Evolutionary conservation across 1,140 invertebrate species (phyloP).

Genomic region (Trachymyrmex cornetzi): DNA sequence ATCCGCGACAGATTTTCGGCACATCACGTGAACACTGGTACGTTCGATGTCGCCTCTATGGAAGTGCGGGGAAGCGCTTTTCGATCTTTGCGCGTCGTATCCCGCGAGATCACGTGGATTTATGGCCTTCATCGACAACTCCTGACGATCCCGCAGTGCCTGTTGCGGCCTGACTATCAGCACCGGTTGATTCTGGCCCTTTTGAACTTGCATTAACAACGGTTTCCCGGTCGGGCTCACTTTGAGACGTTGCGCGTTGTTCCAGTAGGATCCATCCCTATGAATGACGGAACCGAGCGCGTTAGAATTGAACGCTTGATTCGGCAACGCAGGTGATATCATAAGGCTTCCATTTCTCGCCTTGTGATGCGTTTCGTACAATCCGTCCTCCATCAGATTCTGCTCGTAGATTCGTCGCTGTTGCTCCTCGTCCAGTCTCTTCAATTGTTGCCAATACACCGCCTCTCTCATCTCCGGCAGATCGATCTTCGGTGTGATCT

Average conservation of each 20-base stretch:
- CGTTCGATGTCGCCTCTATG: conserved; percentile 46
- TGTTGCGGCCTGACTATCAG: conserved; percentile 82
- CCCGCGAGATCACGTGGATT: conserved; percentile 19
- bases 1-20: not conserved
- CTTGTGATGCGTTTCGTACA: not conserved
- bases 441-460: conserved; percentile 84
- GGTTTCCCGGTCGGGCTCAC: conserved; percentile 76
- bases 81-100: conserved; percentile 67
- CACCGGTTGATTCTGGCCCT: conserved; percentile 82
- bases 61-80: conserved; percentile 79
- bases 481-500: conserved; percentile 69
- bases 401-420: conserved; percentile 82
- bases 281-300: conserved; percentile 24
- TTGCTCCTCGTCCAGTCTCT: conserved; percentile 83
- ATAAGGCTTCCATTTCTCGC: not conserved
- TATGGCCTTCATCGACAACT: conserved; percentile 47
- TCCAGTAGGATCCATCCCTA: conserved; percentile 66
- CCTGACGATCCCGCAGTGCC: conserved; percentile 74
- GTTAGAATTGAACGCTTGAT: not conserved
- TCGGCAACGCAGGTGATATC: not conserved
- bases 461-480: conserved; percentile 81
- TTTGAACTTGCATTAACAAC: conserved; percentile 79
- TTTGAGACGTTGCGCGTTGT: conserved; percentile 63
- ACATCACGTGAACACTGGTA: conserved; percentile 7
- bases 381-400: conserved; percentile 70